Evolutionary conservation across 2,888 invertebrate genomes (phyloP).

Genomic region (Aphodius sticticus): DNA sequence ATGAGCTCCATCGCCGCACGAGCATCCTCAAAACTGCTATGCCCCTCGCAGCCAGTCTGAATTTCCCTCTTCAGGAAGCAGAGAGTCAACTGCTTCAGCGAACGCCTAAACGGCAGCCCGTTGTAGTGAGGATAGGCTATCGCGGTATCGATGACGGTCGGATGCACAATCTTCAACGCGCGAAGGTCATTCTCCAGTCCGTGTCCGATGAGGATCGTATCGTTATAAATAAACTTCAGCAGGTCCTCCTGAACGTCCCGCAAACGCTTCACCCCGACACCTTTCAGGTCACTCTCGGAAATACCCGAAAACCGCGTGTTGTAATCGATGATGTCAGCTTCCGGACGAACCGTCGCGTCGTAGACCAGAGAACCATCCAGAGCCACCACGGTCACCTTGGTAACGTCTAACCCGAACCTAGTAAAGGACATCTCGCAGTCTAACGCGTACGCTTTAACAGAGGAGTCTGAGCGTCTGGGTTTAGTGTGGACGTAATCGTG

Average conservation of each 20-base stretch:
- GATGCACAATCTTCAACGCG: slow-evolving; percentile 84
- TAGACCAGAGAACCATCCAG: slow-evolving; percentile 79
- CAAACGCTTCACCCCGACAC: slow-evolving; percentile 68
- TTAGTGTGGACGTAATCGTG: slow-evolving; percentile 71
- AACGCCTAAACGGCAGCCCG: slow-evolving; percentile 84
- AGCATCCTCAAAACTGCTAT: slow-evolving; percentile 95
- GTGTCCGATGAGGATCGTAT: slow-evolving; percentile 94
- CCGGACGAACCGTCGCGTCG: slow-evolving; percentile 85
- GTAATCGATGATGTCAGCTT: slow-evolving; percentile 85
- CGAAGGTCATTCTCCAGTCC: slow-evolving; percentile 93
- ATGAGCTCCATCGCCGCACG: slow-evolving; percentile 89
- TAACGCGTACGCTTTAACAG: slow-evolving; percentile 76
- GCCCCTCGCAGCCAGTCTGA: slow-evolving; percentile 78
- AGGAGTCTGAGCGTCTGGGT: slow-evolving; percentile 54
- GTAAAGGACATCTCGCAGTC: slow-evolving; percentile 99
- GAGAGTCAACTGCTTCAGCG: slow-evolving; percentile 80
- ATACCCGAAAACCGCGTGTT: slow-evolving; percentile 97
- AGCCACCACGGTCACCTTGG: slow-evolving; percentile 85
- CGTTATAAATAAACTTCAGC: slow-evolving; percentile 77
- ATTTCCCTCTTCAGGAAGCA: slow-evolving; percentile 81
- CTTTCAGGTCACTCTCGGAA: slow-evolving; percentile 68
- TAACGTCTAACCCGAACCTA: slow-evolving; percentile 83
- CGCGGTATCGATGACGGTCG: slow-evolving; percentile 88
- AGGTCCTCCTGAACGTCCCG: slow-evolving; percentile 87
- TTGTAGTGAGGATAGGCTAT: slow-evolving; percentile 85